Percentiles rank a stretch among this genome's conserved stretches.
These are phyloP conservation scores for Dynastes grantii DNA, from an alignment of 2,888 invertebrate species.

Conservation along the genomic window DNA sequence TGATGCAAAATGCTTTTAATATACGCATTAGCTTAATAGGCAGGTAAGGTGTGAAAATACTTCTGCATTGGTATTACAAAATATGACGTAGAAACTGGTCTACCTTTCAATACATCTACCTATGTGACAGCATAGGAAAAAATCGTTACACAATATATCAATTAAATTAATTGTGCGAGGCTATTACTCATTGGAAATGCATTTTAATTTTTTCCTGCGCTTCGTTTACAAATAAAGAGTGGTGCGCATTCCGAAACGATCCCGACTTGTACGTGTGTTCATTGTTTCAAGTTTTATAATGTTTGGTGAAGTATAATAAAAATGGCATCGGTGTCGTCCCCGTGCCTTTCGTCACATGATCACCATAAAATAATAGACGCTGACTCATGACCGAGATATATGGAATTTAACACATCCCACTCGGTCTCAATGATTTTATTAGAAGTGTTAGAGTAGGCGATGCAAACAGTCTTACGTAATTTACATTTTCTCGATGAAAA, in stretches of 20 bases:
- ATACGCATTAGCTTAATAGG: not conserved
- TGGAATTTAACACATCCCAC: conserved; percentile 57
- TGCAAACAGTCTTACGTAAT: conserved; percentile 49
- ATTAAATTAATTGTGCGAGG: conserved; percentile 34
- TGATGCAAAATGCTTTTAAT: too few species aligned
- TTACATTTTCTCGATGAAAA: conserved; percentile 48
- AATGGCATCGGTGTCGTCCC: conserved; percentile 37
- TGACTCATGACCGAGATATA: conserved; percentile 58
- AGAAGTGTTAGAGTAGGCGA: conserved; percentile 47
- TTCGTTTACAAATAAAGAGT: conserved; percentile 41
- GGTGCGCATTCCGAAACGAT: conserved; percentile 29
- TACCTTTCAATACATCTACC: conserved; percentile 27
- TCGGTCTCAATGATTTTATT: conserved; percentile 54
- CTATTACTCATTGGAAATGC: conserved; percentile 44
- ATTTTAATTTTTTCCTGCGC: conserved; percentile 36
- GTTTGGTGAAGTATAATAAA: conserved; percentile 35
- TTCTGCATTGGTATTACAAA: conserved; percentile 9
- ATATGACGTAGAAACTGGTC: conserved; percentile 28
- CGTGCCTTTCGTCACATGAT: conserved; percentile 38
- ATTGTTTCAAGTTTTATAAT: conserved; percentile 38
- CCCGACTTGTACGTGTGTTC: conserved; percentile 32
- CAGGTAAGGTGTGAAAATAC: conserved; percentile 26
- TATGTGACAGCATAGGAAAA: conserved; percentile 26
- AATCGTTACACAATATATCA: conserved; percentile 42
- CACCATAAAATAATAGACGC: conserved; percentile 56